These are phyloP conservation scores for Ianthella basta DNA, from an alignment of 37 sponge, comb jelly and placozoan genomes.

Conservation along the genomic window DNA sequence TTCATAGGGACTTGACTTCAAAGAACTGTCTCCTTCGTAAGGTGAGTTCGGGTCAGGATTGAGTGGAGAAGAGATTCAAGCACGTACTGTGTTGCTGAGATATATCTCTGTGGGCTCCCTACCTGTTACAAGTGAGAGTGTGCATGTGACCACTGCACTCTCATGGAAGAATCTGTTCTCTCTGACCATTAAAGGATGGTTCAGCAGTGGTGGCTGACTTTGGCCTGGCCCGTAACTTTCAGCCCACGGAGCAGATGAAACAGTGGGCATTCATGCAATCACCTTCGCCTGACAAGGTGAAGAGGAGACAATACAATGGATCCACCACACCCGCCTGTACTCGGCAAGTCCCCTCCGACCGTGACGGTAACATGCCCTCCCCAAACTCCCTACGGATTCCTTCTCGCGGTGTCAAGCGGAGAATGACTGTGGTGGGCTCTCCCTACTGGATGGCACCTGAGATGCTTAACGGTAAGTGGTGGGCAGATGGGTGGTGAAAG, in stretches of 20 bases:
- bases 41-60: constrained; percentile 33
- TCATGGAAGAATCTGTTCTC: background rate
- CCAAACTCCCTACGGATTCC: background rate
- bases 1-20: constrained; percentile 89
- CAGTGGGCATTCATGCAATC: constrained; percentile 1
- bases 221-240: constrained; percentile 77
- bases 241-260: constrained; percentile 14
- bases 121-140: background rate
- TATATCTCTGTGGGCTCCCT: too few species aligned
- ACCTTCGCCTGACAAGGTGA: background rate
- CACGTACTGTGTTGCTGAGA: too few species aligned
- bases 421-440: constrained; percentile 90
- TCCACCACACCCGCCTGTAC: background rate
- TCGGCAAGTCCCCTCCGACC: background rate
- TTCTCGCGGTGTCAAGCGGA: constrained; percentile 29
- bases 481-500: too few species aligned
- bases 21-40: constrained; percentile 82
- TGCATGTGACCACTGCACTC: background rate
- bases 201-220: constrained; percentile 89
- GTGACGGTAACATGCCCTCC: background rate
- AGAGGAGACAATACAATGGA: constrained; percentile 4
- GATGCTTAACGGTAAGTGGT: constrained; percentile 83
- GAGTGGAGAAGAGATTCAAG: too few species aligned
- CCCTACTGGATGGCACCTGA: constrained; percentile 97
- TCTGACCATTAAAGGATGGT: constrained; percentile 49